Evolutionary conservation across 2,797 vertebrate species (phyloP).

Genomic region (Gallinago solitaria): DNA sequence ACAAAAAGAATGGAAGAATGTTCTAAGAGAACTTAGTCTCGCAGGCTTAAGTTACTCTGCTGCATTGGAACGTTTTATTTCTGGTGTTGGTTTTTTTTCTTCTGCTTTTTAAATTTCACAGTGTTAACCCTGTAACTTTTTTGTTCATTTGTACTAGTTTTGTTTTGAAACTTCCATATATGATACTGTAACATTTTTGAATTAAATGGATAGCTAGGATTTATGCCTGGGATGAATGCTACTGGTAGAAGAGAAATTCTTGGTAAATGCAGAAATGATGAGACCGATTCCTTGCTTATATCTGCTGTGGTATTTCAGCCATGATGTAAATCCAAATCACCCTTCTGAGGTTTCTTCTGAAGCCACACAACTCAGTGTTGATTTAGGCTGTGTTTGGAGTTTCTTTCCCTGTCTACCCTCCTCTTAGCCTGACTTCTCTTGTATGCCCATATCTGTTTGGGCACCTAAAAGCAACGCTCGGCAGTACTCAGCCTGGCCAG

Average conservation of each 20-base stretch:
- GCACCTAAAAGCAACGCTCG: background rate
- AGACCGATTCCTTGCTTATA: background rate
- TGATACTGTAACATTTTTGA: background rate
- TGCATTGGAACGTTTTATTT: background rate
- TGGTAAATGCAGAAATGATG: rapidly evolving
- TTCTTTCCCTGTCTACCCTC: background rate
- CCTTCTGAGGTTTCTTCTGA: background rate
- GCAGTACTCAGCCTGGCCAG: background rate
- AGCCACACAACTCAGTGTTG: background rate
- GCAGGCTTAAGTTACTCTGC: background rate
- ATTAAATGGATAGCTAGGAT: background rate
- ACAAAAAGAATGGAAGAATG: background rate
- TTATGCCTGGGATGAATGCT: background rate
- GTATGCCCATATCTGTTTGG: rapidly evolving
- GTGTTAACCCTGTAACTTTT: background rate
- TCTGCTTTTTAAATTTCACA: background rate
- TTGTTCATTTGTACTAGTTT: background rate
- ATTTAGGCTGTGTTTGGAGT: background rate
- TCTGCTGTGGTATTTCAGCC: background rate
- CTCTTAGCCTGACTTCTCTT: background rate
- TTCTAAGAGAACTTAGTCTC: background rate
- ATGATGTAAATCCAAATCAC: background rate
- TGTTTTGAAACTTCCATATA: background rate
- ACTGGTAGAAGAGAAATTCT: background rate
- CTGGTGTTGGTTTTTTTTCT: background rate